Base-by-base conservation (phyloP, 2,888 invertebrate genomes). In the Cotesia congregata region DNA sequence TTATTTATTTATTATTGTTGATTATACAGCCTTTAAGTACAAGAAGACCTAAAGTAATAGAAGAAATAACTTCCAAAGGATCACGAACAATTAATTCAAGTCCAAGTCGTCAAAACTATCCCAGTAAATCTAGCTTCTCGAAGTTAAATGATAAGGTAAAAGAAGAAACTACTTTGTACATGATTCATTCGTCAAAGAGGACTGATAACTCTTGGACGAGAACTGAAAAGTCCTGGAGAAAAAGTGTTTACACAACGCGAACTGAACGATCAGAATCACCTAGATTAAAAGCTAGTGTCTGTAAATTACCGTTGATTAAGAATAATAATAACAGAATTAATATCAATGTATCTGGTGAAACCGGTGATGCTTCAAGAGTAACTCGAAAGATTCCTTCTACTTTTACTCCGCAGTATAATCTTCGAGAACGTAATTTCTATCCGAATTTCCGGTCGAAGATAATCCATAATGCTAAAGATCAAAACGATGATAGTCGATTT, bases 41-140 rank as follows among this genome's bases (percentile, higher is more conserved):
- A 20, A 78, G 79, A 59, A 78, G 78, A 67, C 68, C 75, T 41
- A 82, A 81, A 41, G 20, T 75, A 4, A 70, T 77, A 38, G 79
- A 78, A 41, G 78, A 78, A 7, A 67, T 61, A 20, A 41, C 72
- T 3, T 80, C 79, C 17, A 83, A 82, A 65, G 73, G 80, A 71
- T 82, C 83, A 40, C 78, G 81, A 61, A 77, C 82, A 20, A 79
- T 80, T 0, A 80, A 80, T 1, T 82, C 82, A 6, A 82, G 80
- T 50, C 80, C 81, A 50, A 83, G 77, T 72, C 75, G 79, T 39
- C 78, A 76, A 41, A 82, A 67, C 65, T 73, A 78, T 7, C 67
- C 78, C 0, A 79, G 69, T 60, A 75, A 80, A 72, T 74, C 75
- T 2, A 81, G 75, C 41, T 41, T 75, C 5, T 68, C 80, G 6